Evolutionary conservation across 1,140 invertebrate genomes (phyloP).

Genomic region (Cataglyphis hispanica): DNA sequence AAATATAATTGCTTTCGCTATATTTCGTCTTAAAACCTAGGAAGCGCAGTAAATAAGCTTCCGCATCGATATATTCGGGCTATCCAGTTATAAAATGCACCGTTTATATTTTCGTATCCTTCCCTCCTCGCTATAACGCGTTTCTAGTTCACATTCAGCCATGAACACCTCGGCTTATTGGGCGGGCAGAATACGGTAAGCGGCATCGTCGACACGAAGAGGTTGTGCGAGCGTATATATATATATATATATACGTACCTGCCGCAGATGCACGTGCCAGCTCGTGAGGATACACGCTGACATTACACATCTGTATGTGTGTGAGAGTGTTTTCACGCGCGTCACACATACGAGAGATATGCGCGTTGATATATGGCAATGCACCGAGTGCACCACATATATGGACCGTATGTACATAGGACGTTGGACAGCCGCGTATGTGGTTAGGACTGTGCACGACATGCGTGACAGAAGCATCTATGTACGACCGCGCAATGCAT

Average conservation of each 20-base stretch:
- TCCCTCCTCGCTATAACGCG: slow-evolving; percentile 9
- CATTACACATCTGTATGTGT: neutral
- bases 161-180: slow-evolving; percentile 60
- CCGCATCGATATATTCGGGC: neutral
- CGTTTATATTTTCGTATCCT: neutral
- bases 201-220: slow-evolving; percentile 46
- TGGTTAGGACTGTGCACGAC: slow-evolving; percentile 23
- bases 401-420: slow-evolving; percentile 18
- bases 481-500: slow-evolving; percentile 1
- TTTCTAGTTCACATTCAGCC: slow-evolving; percentile 38
- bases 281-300: slow-evolving; percentile 20
- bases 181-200: slow-evolving; percentile 5
- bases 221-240: slow-evolving; percentile 37
- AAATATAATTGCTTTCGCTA: neutral
- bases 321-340: neutral
- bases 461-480: slow-evolving; percentile 27
- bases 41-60: neutral
- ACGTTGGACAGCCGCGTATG: neutral
- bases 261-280: slow-evolving; percentile 41
- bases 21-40: neutral
- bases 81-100: slow-evolving; percentile 10
- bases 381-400: slow-evolving; percentile 2
- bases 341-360: neutral
- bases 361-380: slow-evolving; percentile 38
- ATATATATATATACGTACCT: too few species aligned